Evolutionary conservation across 2,113 vertebrate species (phyloP), one percentile per base, ranked within the genome.

Genomic region (Meriones unguiculatus): DNA sequence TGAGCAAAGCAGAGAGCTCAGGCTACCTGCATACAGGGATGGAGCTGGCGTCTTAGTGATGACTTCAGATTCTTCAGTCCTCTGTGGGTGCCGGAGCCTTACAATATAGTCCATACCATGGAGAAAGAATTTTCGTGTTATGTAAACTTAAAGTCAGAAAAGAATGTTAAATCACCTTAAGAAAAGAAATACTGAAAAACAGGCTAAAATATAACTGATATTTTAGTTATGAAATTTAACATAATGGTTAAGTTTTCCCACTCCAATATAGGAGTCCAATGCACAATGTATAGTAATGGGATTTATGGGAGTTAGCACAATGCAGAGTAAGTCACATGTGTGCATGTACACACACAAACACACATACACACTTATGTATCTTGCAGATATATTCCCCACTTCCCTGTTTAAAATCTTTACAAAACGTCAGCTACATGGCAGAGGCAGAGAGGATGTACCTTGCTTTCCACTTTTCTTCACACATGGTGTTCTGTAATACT

Each of bases 211-310:
- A 10, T 24, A 62, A 81, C 11, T 20, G 89, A 38, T 81, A 82
- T 91, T 95, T 90, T 93, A 76, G 80, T 77, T 87, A 65, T 30
- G 3, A 76, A 95, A 82, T 96, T 96, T 52, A 87, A 90, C n/a
- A 52, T 38, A 87, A 52, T 38, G 90, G 14, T 84, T 97, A 91
- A 64, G 80, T 90, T 88, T 50, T n/a, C 70, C 64, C 64, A 15
- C 57, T 57, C 57, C 57, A 87, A 92, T 84, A 64, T 22, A 2
- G 11, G 28, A 75, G 18, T 62, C 38, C 67, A 35, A 57, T 28
- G 8, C 46, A 90, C 50, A 25, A 35, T 84, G 24, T 32, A 46
- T 54, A 62, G 12, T 76, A 81, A 88, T 57, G 57, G 57, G 57
- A 57, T 7, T 75, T 87, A 85, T 57, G 57, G 57, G 57, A 57